Percentiles rank a stretch among this genome's conserved stretches.
Conservation (phyloP, 92 coral and sea anemone genomes). For the Epizoanthus rinbou region DNA sequence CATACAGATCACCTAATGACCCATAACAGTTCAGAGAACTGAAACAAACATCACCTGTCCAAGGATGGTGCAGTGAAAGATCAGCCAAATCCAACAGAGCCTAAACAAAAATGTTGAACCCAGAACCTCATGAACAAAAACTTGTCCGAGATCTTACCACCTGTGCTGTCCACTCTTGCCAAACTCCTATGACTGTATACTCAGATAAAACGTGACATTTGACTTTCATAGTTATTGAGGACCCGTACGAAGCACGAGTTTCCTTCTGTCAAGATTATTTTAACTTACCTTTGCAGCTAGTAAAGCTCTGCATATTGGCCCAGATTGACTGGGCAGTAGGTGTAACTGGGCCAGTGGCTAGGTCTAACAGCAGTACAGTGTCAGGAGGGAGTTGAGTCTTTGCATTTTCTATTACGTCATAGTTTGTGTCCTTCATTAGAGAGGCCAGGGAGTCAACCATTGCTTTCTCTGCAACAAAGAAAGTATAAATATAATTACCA, state of each 20-base stretch:
- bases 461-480: conserved; percentile 59
- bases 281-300: conserved; percentile 62
- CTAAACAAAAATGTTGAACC: no score
- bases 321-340: conserved; percentile 59
- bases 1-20: no score
- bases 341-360: conserved; percentile 77
- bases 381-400: conserved; percentile 70
- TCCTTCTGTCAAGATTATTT: neutral
- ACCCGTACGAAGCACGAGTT: neutral
- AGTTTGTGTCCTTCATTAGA: conserved; percentile 68
- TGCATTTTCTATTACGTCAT: conserved; percentile 68
- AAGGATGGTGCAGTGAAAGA: no score
- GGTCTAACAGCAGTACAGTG: conserved; percentile 65
- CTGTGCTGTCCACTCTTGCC: no score
- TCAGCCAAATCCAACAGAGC: no score
- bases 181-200: neutral
- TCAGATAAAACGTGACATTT: neutral
- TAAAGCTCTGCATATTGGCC: conserved; percentile 61
- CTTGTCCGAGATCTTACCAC: no score
- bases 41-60: no score
- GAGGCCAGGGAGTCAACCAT: conserved; percentile 75
- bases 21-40: no score
- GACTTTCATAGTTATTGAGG: no score
- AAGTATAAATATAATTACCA: no score
- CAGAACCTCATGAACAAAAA: no score